Evolutionary conservation across 1,140 invertebrate genomes (phyloP), one percentile per base, ranked within the genome.

Genomic region (Drosophila takahashii): DNA sequence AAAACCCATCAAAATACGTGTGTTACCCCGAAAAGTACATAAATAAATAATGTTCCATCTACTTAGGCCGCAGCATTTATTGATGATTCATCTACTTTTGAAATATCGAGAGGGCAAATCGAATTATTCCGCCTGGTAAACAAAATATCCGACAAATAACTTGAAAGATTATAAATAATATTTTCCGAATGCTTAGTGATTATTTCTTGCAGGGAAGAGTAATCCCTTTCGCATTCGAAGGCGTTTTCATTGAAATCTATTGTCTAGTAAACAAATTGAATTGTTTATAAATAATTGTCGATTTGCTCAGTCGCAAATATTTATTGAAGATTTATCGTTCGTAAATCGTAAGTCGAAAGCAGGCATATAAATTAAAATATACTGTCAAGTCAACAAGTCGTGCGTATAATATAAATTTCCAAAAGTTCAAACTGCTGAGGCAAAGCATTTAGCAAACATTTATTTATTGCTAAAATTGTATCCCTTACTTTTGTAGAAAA

Each of bases 21-120:
- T 41, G 29, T 37, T 34, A 2, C 4, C 29, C 7, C 6, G 8
- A 7, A 22, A 50, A 69, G 51, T 29, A 52, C 59, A 61, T 59
- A 41, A 58, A 61, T 61, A 61, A 61, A 59, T 59, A 61, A 61
- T 59, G 54, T 62, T 62, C 37, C 54, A 15, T 18, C 37, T 56
- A 34, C 44, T 51, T 64, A 26, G 18, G 18, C 41, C 4, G n/a
- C 36, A 44, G 18, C 39, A 34, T 47, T 34, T 37, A 39, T 45
- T 52, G 3, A 39, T 69, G 51, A 70, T 39, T 47, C 37, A 70
- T 70, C 42, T 26, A 36, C 7, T 32, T 36, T 47, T 37, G 26
- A 47, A 54, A 54, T 36, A 41, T 44, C 8, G 3, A 4, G 10
- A 27, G 29, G 18, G 8, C n/a, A 29, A 56, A 56, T 18, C 52